Percentiles rank a stretch among this genome's conserved stretches.
These are phyloP conservation scores for Drosophila sp. DNA, from an alignment of 1,140 invertebrate genomes.

Conservation along the genomic window DNA sequence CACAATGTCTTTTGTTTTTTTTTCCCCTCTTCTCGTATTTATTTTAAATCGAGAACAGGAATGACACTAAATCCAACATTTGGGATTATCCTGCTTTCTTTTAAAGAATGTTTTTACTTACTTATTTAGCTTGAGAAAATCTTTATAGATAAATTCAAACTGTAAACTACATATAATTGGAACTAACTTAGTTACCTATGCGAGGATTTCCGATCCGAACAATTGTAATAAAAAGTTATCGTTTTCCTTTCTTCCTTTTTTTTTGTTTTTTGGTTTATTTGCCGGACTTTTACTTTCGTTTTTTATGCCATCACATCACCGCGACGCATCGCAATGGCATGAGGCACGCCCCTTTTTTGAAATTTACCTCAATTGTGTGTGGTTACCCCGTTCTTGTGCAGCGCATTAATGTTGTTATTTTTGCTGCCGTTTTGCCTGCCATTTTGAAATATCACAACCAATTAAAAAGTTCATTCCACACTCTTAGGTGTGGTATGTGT, in stretches of 20 bases:
- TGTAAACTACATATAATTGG: no score
- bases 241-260: background rate
- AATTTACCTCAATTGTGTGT: slow-evolving; percentile 6
- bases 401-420: slow-evolving; percentile 4
- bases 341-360: background rate
- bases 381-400: background rate
- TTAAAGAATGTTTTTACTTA: background rate
- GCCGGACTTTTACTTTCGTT: background rate
- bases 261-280: no score
- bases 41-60: background rate
- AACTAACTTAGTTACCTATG: no score
- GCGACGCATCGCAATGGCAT: no score
- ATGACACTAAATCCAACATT: background rate
- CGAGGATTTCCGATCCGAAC: background rate
- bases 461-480: slow-evolving; percentile 11
- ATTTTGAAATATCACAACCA: slow-evolving; percentile 18
- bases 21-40: background rate
- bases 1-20: background rate
- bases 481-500: background rate
- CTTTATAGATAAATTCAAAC: no score
- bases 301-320: background rate
- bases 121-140: background rate
- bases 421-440: slow-evolving; percentile 1
- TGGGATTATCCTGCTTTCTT: background rate
- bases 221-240: background rate